Base-by-base conservation (phyloP, 2,888 invertebrate species). In the Rhagophthalmus giganteus region DNA sequence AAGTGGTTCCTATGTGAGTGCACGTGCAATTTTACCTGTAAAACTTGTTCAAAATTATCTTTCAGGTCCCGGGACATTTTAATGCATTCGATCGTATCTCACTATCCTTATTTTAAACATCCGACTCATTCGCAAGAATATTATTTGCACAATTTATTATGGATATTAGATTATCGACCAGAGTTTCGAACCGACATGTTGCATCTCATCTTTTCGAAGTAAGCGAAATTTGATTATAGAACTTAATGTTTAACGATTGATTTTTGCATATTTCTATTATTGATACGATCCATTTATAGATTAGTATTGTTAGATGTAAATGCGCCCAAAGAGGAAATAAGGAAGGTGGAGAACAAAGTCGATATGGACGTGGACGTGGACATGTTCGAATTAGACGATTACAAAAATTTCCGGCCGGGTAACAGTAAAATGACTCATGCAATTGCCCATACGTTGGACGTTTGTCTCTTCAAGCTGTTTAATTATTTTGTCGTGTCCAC, bases 91-190 rank as follows among this genome's bases (percentile, higher is more conserved):
- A 74, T 91, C 10, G 76, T 79, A 44, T 77, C 78, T 2, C 76
- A 80, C 34, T 94, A 87, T 73, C 95, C 95, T 0, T 94, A 90
- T 70, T 81, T 84, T 68, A 86, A 84, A 64, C 83, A 81, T 46
- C 78, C 84, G 1, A 75, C 84, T 2, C 83, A 84, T 63, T 70
- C 80, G 1, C 87, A 90, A 57, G 85, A 87, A 64, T 82, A 86
- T 7, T 95, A 88, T 72, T 71, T 91, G 10, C 82, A 86, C 66
- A 92, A 93, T 73, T 72, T 93, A 30, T 78, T 95, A 40, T 83
- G 84, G 79, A 79, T 93, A 58, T 76, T 85, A 50, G 81, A 84
- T 30, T 91, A 91, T 69, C 81, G 88, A 59, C 89, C 91, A 0
- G 78, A 81, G 0, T 77, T 90, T 39, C 79, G 84, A 37, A 81